Evolutionary conservation across 2,888 invertebrate genomes (phyloP), one percentile per base, ranked within the genome.

Genomic region (Athalia cordata): DNA sequence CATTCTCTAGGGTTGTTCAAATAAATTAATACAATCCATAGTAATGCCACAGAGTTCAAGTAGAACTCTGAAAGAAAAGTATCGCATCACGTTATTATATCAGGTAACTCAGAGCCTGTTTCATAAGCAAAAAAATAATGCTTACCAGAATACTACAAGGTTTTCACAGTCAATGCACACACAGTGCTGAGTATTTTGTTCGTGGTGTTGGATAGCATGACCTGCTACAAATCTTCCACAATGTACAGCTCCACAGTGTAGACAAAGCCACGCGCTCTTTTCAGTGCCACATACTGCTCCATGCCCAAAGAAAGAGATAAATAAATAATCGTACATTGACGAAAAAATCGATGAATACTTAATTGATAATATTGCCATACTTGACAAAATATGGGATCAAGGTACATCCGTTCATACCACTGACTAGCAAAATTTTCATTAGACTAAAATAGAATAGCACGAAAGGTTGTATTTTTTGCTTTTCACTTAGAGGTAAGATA

Each of bases 181-280:
- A 84, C 93, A 93, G 87, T 96, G 96, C 82, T 93, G 91, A 79
- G 90, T 87, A 80, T 91, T 89, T 85, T 93, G 92, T 82, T 92
- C 91, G 80, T 93, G 94, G 90, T 96, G 96, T 81, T 92, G 90
- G 83, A 95, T 92, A 43, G 95, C 96, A 90, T 96, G 96, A 7
- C 94, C 95, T 81, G 93, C 94, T 79, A 95, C 93, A 88, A 95
- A 95, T 76, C 96, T 93, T 79, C 96, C 96, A 90, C 96, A 96
- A 85, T 94, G 93, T 79, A 96, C 92, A 70, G 91, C 91, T 7
- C 96, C 95, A 89, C 96, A 96, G 80, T 93, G 92, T 82, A 96
- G 91, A 87, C 96, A 96, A 82, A 96, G 91, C 95, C 96, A 96
- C 80, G 94, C 94, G 88, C 94, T 95, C 82, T 94, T 93, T 79